Base-by-base conservation (phyloP, 2,888 invertebrate species). In the Linnaemya vulpina region DNA sequence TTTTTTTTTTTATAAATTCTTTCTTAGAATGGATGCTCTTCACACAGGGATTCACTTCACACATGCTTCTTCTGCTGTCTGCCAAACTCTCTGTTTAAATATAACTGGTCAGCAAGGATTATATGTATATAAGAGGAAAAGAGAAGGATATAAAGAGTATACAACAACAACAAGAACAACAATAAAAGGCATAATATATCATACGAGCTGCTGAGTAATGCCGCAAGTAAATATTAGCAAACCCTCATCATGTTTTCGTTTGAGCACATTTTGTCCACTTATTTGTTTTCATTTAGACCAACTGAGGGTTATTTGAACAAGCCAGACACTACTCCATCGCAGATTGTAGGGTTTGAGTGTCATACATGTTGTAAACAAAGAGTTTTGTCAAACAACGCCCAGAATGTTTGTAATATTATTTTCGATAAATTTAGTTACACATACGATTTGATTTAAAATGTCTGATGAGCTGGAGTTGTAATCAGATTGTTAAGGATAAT, bases 311-410 rank as follows among this genome's bases (percentile, higher is more conserved):
- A 30, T 60, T 35, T 17, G 20, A 46, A 35, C 46, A 60, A 40
- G 38, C 38, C 60, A 70, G 4, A 68, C 10, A 53, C 9, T 17
- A 22, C n/a, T 9, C 30, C 13, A 30, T n/a, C n/a, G 7, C 17
- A 60, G 15, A 53, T n/a, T 51, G 35, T 30, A n/a, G 13, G 35
- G 46, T 60, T 40, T 43, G 22, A 55, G 17, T 43, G 22, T 43
- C 43, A 73, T 35, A 73, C 73, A 73, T 73, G 73, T 73, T 73
- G 73, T 38, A 49, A 51, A 38, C 22, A n/a, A 53, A 30, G n/a
- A 20, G 17, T 46, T 53, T 22, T 22, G 22, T 22, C 51, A 15
- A 40, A 68, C 51, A 38, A 53, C 40, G 38, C 20, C 51, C 53
- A 49, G 13, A 30, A 13, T n/a, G 10, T 30, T 17, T 10, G 9